Evolutionary conservation across 2,797 vertebrate species (phyloP), one percentile per base, ranked within the genome.

Genomic region (Acrocephalus scirpaceus): DNA sequence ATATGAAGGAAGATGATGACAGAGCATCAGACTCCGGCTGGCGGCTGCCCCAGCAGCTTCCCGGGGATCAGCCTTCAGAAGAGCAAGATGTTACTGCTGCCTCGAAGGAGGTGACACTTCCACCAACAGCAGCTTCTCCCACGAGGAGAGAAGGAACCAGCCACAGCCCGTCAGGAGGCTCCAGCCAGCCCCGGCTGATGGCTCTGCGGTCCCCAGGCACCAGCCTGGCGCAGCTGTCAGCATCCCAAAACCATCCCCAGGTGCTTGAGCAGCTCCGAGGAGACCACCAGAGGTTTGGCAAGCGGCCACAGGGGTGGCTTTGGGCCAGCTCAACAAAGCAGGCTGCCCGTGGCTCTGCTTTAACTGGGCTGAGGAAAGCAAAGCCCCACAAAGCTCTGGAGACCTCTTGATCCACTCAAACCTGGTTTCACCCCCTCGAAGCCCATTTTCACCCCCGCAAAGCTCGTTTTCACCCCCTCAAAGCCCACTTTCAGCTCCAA

Each of bases 21-120:
- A 71, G 78, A 93, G 85, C 86, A 82, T 6, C 95, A 76, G 82
- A 74, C 54, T 86, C 11, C 86, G 75, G 60, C 94, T 93, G 91
- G 87, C n/a, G 20, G 51, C 83, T 58, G 64, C 76, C 42, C 13
- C 76, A 45, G 81, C 22, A 64, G 81, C 88, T 88, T 45, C 64
- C 78, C 66, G 32, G 60, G 76, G 74, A 78, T 34, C 65, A 78
- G 71, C 66, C 91, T 64, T 73, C 94, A 83, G 36, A 47, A 71
- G 88, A 93, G 58, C 18, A 73, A 30, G 85, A 87, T 23, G 51
- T 40, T 51, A 30, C 1, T 72, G 93, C 86, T 40, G 65, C 75
- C 34, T 60, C 8, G 19, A 25, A 66, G 53, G 86, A 60, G 95
- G 73, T 44, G 93, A 65, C 3, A 1, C 44, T 48, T 66, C 79